phyloP scores from a whole-genome alignment of 2,888 invertebrate genomes.

The Caenorhabditis becei region DNA sequence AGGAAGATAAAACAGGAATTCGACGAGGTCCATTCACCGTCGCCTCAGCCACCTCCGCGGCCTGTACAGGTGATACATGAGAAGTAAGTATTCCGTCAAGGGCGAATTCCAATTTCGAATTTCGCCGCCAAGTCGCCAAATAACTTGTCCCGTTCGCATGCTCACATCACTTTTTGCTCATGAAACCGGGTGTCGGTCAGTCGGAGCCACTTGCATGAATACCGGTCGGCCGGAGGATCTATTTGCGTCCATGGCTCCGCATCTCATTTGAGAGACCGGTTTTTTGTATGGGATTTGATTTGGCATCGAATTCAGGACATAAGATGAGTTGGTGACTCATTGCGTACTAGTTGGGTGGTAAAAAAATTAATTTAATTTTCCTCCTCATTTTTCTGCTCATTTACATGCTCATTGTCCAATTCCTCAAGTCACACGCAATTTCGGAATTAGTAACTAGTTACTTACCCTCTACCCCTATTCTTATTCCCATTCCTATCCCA shows the following conservation, averaged over 20 bases:
- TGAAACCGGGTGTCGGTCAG: slow-evolving; percentile 35
- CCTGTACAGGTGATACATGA: slow-evolving; percentile 27
- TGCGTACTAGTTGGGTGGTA: background rate
- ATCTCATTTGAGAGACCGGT: slow-evolving; percentile 50
- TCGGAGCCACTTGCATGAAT: slow-evolving; percentile 44
- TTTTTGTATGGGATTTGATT: slow-evolving; percentile 13
- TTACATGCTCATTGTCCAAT: background rate
- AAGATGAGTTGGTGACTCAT: too few relatives aligned
- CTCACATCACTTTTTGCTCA: background rate
- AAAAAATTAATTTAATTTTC: background rate
- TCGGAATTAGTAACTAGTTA: slow-evolving; percentile 1
- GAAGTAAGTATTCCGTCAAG: too few relatives aligned
- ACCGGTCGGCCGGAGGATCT: slow-evolving; percentile 38
- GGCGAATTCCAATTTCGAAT: too few relatives aligned
- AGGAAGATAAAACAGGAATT: slow-evolving; percentile 68
- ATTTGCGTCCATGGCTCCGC: slow-evolving; percentile 49
- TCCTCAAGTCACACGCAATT: slow-evolving; percentile 21
- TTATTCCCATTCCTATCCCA: too few relatives aligned
- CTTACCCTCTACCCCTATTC: too few relatives aligned
- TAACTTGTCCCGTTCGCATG: background rate
- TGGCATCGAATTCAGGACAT: too few relatives aligned
- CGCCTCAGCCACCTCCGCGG: slow-evolving; percentile 13
- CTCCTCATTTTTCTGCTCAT: background rate
- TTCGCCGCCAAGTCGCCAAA: background rate
- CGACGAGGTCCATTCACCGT: slow-evolving; percentile 34